A percentile compares a stretch with the other conserved stretches of the same genome.
Evolutionary conservation across 2,113 vertebrate species (phyloP).

Genomic region (Pipra filicauda): DNA sequence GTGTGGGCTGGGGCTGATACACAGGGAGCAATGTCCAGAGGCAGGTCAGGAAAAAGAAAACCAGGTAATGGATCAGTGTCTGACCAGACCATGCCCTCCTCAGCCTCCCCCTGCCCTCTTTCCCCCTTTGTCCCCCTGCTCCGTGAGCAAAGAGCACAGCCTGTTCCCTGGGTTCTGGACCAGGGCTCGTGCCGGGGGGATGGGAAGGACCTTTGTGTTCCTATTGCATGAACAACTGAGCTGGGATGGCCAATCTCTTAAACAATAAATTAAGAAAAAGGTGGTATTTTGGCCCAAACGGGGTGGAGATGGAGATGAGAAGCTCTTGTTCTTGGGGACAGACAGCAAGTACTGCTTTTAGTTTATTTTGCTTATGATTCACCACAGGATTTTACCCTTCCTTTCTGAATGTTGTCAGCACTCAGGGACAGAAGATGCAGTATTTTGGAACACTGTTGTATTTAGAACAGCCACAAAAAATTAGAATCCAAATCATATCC

Average conservation of each 20-base stretch:
- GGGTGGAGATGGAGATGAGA: background rate
- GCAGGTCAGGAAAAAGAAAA: background rate
- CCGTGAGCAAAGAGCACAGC: background rate
- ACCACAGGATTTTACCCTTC: background rate
- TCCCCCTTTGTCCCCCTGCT: background rate
- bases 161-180: background rate
- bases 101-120: background rate
- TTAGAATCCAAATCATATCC: background rate
- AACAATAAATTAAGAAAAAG: background rate
- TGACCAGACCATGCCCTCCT: background rate
- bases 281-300: background rate
- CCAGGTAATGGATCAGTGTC: background rate
- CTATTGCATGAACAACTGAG: background rate
- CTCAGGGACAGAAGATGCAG: background rate
- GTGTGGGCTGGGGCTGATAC: background rate
- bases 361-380: background rate
- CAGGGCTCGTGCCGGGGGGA: background rate
- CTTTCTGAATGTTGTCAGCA: background rate
- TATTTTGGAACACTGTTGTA: background rate
- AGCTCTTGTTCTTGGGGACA: background rate
- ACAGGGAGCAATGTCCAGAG: background rate
- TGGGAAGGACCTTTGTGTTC: background rate
- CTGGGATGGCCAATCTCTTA: background rate
- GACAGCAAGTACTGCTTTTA: background rate
- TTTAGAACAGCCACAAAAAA: constrained; percentile 18